phyloP scores from a whole-genome alignment of 2,797 vertebrate species.

The Fistularia tabacaria region DNA sequence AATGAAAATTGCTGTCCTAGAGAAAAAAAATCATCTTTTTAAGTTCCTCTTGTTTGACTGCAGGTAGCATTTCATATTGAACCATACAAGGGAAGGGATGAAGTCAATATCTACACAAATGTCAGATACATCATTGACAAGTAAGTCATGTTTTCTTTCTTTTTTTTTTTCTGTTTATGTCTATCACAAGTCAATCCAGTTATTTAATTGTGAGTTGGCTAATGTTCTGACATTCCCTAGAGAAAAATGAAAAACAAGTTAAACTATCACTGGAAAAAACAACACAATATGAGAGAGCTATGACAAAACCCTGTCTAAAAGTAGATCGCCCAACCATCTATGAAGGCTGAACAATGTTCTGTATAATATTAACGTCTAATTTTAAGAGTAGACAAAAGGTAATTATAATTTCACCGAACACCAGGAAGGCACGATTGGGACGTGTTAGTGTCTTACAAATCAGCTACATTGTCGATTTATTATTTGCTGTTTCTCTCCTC shows the following conservation, averaged over 20 bases:
- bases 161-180: slow-evolving; percentile 1
- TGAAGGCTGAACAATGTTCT: no score
- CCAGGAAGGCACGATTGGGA: no score
- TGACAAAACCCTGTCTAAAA: no score
- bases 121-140: slow-evolving; percentile 90
- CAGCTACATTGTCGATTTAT: neutral
- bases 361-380: no score
- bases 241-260: neutral
- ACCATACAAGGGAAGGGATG: slow-evolving; percentile 88
- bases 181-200: neutral
- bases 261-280: no score
- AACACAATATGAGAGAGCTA: no score
- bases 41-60: slow-evolving; percentile 6
- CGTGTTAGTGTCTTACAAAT: no score
- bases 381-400: no score
- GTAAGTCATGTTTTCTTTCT: slow-evolving; percentile 70
- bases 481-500: neutral
- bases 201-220: neutral
- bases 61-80: slow-evolving; percentile 95
- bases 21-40: no score
- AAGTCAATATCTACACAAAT: slow-evolving; percentile 84
- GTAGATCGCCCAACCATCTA: no score
- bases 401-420: no score
- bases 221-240: neutral
- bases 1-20: no score